Conservation (phyloP, 2,888 invertebrate genomes). For the Synergus gifuensis region DNA sequence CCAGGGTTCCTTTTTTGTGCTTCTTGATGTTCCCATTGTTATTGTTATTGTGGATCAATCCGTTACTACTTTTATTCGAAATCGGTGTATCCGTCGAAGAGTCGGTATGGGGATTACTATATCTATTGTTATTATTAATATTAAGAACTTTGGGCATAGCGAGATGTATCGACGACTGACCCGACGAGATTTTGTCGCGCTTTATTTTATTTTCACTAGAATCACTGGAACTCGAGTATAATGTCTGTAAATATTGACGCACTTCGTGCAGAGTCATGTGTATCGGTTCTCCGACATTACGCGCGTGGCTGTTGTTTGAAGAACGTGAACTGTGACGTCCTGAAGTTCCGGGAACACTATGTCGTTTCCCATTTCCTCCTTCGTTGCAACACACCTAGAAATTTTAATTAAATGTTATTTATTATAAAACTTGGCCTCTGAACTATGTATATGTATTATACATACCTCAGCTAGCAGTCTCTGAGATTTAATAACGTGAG, state of each 20-base stretch:
- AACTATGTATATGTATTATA: conserved; percentile 14
- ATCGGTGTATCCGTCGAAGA: conserved; percentile 74
- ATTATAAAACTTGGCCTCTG: not conserved
- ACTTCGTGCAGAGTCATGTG: conserved; percentile 93
- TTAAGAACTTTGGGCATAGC: conserved; percentile 74
- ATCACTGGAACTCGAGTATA: conserved; percentile 88
- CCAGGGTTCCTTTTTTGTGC: conserved; percentile 81
- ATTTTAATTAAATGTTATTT: not conserved
- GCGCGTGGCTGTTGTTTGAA: conserved; percentile 79
- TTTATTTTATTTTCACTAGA: conserved; percentile 80
- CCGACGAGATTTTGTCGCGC: conserved; percentile 68
- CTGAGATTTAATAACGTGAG: conserved; percentile 75
- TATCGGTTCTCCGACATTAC: conserved; percentile 85
- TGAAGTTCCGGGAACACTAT: conserved; percentile 85
- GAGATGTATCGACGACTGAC: conserved; percentile 67
- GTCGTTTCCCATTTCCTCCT: conserved; percentile 80
- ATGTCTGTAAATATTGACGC: conserved; percentile 88
- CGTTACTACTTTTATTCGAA: conserved; percentile 78
- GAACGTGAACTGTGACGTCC: conserved; percentile 67
- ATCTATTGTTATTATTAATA: conserved; percentile 76
- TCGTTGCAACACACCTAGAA: conserved; percentile 51
- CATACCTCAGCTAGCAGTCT: conserved; percentile 73
- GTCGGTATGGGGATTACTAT: conserved; percentile 77
- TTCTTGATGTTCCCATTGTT: conserved; percentile 82
- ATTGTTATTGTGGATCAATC: conserved; percentile 77